These are phyloP conservation scores for Oreocharis arfaki DNA, from an alignment of 2,113 vertebrate species.

Conservation along the genomic window DNA sequence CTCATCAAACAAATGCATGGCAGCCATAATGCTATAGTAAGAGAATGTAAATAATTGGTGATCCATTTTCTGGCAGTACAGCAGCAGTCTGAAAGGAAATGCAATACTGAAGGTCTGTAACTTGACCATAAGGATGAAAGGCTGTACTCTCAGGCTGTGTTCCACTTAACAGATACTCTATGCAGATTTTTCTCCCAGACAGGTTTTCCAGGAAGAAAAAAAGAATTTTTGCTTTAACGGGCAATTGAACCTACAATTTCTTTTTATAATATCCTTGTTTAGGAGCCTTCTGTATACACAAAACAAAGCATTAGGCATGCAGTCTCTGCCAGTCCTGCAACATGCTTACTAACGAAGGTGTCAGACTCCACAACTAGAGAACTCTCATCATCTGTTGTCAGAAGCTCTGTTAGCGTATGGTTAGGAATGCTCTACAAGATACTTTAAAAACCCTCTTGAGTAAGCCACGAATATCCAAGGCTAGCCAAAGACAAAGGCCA, in stretches of 20 bases:
- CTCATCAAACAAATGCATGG: background rate
- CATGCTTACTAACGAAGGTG: background rate
- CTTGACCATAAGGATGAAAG: background rate
- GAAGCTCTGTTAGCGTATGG: background rate
- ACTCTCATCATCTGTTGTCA: background rate
- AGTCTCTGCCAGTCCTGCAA: background rate
- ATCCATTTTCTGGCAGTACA: background rate
- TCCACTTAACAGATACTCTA: background rate
- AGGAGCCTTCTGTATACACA: background rate
- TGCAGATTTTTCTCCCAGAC: background rate
- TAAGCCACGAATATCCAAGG: background rate
- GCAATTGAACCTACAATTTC: background rate
- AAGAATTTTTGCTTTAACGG: background rate
- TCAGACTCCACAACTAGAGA: background rate
- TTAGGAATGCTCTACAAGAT: background rate
- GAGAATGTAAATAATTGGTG: background rate
- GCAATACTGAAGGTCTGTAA: background rate
- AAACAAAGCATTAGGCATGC: background rate
- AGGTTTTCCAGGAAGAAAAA: background rate
- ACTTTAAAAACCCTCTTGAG: background rate
- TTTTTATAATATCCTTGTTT: background rate
- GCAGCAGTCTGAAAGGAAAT: background rate
- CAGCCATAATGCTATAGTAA: background rate
- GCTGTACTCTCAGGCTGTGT: background rate
- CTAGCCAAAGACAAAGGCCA: background rate